Evolutionary conservation across 1,140 invertebrate genomes (phyloP), one percentile per base, ranked within the genome.

Genomic region (Calliphora vicina): DNA sequence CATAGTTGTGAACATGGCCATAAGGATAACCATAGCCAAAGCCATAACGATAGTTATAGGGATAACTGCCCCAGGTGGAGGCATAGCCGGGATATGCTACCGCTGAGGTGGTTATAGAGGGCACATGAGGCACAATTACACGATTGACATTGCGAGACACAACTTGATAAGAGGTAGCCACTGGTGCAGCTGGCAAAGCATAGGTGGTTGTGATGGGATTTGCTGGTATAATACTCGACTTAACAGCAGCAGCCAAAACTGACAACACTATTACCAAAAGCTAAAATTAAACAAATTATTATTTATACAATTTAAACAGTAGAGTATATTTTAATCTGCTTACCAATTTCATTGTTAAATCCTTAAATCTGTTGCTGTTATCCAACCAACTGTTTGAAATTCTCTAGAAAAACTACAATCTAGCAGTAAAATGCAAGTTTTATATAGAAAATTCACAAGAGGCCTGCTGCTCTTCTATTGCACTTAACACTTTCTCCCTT

Each of bases 141-240:
- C 86, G 86, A 83, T 87, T 85, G 74, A 86, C 86, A 81, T 86
- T 87, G 1, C 85, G 86, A 17, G 86, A 81, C 15, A 89, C 84
- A 61, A 89, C 89, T 84, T 89, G 86, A 57, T 86, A 87, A 9
- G 82, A 82, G 23, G 86, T 76, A 42, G 88, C 71, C 0, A 88
- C 87, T 25, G 88, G 67, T 27, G 86, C 27, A 1, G 81, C 27
- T 2, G 83, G 80, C 23, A 82, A 29, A 1, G 84, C 83, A 35
- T 81, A 61, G 1, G 78, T 73, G 10, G 80, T 81, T 10, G 83
- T 74, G n/a, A 67, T 57, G 82, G 82, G 25, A 76, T 71, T 45
- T 23, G 67, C 23, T 13, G 73, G 82, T 71, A 81, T n/a, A 50
- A 83, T 25, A 23, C 50, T 27, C 25, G 29, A 29, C 17, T 57